Evolutionary conservation across 2,888 invertebrate species (phyloP).

Genomic region (Thymelicus lineola): DNA sequence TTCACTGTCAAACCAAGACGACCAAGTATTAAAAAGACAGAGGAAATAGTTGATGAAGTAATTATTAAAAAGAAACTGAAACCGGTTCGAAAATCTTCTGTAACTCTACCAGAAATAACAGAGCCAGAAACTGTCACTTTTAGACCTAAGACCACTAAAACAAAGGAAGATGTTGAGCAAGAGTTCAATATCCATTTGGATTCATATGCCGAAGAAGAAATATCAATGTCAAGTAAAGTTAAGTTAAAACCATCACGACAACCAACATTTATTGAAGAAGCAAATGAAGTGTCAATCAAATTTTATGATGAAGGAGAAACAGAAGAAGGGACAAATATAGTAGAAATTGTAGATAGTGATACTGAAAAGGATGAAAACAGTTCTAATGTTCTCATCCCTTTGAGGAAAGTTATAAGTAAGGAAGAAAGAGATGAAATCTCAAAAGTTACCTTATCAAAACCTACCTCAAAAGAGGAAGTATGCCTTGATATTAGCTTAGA

Average conservation of each 20-base stretch:
- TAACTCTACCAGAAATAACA: conserved; percentile 89
- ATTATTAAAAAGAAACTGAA: conserved; percentile 91
- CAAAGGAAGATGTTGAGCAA: conserved; percentile 94
- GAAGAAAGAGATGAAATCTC: conserved; percentile 70
- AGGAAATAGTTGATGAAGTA: conserved; percentile 86
- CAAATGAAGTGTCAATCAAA: conserved; percentile 90
- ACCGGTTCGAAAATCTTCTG: conserved; percentile 86
- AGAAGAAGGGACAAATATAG: conserved; percentile 65
- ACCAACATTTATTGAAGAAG: conserved; percentile 91
- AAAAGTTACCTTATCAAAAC: conserved; percentile 63
- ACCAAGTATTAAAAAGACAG: conserved; percentile 74
- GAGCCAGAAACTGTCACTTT: conserved; percentile 93
- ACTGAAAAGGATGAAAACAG: conserved; percentile 74
- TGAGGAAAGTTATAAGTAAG: conserved; percentile 72
- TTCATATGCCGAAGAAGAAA: conserved; percentile 94
- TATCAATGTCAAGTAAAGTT: conserved; percentile 93
- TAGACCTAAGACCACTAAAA: conserved; percentile 90
- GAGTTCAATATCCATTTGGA: conserved; percentile 94
- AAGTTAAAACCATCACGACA: conserved; percentile 90
- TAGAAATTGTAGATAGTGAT: conserved; percentile 78
- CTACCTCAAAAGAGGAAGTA: conserved; percentile 74
- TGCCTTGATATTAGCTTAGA: conserved; percentile 87
- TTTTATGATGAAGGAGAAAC: conserved; percentile 77
- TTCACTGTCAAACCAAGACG: conserved; percentile 73
- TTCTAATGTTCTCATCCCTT: conserved; percentile 65